These are phyloP conservation scores for Percopsis transmontana DNA, from an alignment of 2,113 vertebrate genomes.

Conservation along the genomic window DNA sequence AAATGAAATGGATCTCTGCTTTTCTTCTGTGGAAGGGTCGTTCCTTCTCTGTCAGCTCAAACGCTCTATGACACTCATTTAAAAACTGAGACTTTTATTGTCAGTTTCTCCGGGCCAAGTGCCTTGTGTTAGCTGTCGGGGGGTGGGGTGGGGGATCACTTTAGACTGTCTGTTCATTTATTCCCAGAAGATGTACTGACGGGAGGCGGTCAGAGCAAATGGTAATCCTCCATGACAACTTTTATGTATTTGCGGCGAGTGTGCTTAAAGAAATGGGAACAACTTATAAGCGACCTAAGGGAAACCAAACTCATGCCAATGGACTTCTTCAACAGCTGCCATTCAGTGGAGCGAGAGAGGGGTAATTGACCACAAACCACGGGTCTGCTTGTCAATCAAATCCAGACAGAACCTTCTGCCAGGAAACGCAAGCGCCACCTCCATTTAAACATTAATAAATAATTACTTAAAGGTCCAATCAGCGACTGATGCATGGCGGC, in stretches of 20 bases:
- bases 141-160: slow-evolving; percentile 41
- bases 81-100: slow-evolving; percentile 41
- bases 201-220: slow-evolving; percentile 41
- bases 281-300: slow-evolving; percentile 34
- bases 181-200: slow-evolving; percentile 33
- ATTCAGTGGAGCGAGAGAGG: slow-evolving; percentile 20
- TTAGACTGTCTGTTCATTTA: slow-evolving; percentile 42
- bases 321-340: slow-evolving; percentile 46
- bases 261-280: neutral
- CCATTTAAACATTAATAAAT: too few relatives aligned
- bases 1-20: neutral
- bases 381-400: too few relatives aligned
- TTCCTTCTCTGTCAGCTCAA: slow-evolving; percentile 22
- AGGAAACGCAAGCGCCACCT: too few relatives aligned
- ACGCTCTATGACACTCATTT: slow-evolving; percentile 42
- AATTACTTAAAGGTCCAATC: too few relatives aligned
- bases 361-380: neutral
- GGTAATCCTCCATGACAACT: slow-evolving; percentile 47
- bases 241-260: slow-evolving; percentile 32
- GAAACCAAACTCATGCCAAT: slow-evolving; percentile 40
- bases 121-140: slow-evolving; percentile 36
- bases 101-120: slow-evolving; percentile 39
- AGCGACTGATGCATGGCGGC: too few relatives aligned
- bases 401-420: too few relatives aligned
- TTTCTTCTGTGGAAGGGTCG: neutral